Base-by-base conservation (phyloP, 2,113 vertebrate species). In the Antigone vipio region DNA sequence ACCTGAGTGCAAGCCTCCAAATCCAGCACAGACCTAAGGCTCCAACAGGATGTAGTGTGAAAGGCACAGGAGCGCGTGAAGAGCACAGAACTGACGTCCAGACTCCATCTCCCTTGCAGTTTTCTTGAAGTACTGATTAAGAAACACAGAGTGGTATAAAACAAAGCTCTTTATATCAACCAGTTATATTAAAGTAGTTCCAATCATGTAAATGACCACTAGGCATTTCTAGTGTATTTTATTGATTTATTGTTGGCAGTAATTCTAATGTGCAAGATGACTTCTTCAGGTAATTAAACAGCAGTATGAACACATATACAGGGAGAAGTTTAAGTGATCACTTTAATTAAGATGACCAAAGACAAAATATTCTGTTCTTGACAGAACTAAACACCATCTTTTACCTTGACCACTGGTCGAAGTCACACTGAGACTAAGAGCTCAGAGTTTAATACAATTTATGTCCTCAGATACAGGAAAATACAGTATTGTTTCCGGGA, bases 1-100 rank as follows among this genome's bases (percentile, higher is more conserved):
- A 63, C 6, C 7, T 27, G 59, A 62, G 35, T 1, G 1, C 29
- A 38, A 52, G 3, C 1, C 11, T 53, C n/a, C 5, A 7, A 55
- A 73, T 4, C 15, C 49, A 63, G 62, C 4, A 38, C 56, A 79
- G 38, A 71, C 8, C 42, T 35, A 50, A 80, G 19, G 17, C 38
- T 91, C 21, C 62, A 47, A 34, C 32, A 76, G 9, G 15, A 66
- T 12, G 16, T 2, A 49, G n/a, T 27, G 24, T 55, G 19, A 50
- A 85, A 59, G 21, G 38, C 35, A 72, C 5, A 26, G 50, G 59
- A 60, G 35, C 30, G 40, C 0, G 3, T 15, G 30, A 66, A 58
- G 9, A 49, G 30, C 27, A 35, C 15, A 75, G 58, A 63, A 17
- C 16, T 27, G 40, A 38, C 21, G 26, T 9, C 32, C 38, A 55